A percentile compares a stretch with the other conserved stretches of the same genome.
Conservation (phyloP, 2,113 vertebrate species). For the Seriola quinqueradiata region DNA sequence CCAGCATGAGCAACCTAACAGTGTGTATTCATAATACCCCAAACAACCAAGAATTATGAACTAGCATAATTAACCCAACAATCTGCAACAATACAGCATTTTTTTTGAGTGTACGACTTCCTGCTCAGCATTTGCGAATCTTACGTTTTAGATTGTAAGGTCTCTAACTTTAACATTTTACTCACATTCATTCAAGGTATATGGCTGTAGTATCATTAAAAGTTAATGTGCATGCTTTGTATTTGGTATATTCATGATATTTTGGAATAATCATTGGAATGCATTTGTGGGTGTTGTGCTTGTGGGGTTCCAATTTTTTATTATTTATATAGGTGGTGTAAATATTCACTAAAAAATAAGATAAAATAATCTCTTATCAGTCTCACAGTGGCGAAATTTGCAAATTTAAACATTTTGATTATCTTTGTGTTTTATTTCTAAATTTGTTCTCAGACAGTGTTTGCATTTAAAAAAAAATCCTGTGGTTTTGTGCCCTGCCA, state of each 20-base stretch:
- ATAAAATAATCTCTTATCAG: no score
- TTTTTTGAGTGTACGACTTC: background rate
- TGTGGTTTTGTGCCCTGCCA: no score
- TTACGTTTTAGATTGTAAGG: slow-evolving; percentile 5
- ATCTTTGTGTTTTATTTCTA: background rate
- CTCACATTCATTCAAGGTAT: background rate
- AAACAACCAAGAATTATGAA: no score
- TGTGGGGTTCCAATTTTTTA: background rate
- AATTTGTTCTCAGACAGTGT: background rate
- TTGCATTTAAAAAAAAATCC: no score
- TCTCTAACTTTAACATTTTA: background rate
- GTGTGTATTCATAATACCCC: no score
- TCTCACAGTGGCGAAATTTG: no score
- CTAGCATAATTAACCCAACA: no score
- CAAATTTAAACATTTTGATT: no score
- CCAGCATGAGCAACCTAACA: no score
- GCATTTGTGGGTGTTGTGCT: background rate
- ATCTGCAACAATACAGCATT: no score
- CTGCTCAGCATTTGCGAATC: slow-evolving; percentile 17
- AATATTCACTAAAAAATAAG: background rate
- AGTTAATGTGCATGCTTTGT: no score
- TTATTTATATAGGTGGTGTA: background rate
- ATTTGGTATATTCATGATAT: background rate
- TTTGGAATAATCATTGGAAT: background rate
- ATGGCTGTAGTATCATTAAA: background rate